These are phyloP conservation scores for Apodemus sylvaticus DNA, from an alignment of 2,113 vertebrate genomes.

Conservation along the genomic window DNA sequence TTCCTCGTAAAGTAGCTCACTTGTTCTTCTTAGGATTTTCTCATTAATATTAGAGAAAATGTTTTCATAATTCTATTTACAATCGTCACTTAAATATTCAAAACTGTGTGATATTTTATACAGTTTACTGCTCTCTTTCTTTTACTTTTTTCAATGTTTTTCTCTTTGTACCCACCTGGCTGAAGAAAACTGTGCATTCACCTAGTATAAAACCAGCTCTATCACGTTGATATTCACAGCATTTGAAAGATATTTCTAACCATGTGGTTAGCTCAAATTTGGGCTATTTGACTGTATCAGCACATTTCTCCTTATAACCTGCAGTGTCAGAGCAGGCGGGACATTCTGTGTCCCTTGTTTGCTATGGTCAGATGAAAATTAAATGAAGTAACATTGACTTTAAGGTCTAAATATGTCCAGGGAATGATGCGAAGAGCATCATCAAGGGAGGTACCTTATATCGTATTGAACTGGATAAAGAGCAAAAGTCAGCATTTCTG, in stretches of 20 bases:
- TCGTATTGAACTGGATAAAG: slow-evolving; percentile 32
- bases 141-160: background rate
- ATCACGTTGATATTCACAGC: background rate
- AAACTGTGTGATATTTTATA: background rate
- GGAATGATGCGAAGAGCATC: background rate
- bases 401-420: background rate
- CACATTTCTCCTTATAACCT: slow-evolving; percentile 37
- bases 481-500: slow-evolving; percentile 62
- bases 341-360: background rate
- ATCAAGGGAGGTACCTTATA: background rate
- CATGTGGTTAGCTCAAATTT: background rate
- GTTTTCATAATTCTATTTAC: background rate
- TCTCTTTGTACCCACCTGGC: background rate
- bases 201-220: background rate
- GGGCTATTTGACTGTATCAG: background rate
- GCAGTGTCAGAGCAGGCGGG: slow-evolving; percentile 30
- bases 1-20: background rate
- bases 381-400: slow-evolving; percentile 62
- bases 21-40: background rate
- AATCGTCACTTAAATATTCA: background rate
- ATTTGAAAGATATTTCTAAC: background rate
- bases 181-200: background rate
- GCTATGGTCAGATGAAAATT: slow-evolving; percentile 27
- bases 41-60: slow-evolving; percentile 4
- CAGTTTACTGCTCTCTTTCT: background rate